Evolutionary conservation across 2,888 invertebrate species (phyloP).

Genomic region (Acronicta aceris): DNA sequence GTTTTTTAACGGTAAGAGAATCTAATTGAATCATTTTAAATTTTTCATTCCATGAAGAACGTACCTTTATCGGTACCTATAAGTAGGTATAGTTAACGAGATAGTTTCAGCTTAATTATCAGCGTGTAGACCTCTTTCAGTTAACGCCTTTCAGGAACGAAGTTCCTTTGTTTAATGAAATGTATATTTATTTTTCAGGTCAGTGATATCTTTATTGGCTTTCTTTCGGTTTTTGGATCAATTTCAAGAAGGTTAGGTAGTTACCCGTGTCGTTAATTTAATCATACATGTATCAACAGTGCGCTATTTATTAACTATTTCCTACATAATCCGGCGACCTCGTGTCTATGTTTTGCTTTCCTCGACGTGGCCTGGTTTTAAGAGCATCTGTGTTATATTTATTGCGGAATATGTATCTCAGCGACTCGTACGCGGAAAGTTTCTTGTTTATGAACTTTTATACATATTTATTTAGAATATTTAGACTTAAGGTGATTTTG

Average conservation of each 20-base stretch:
- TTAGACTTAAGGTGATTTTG: not conserved
- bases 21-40: no score
- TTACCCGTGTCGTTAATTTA: slow-evolving; percentile 14
- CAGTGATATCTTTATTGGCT: slow-evolving; percentile 46
- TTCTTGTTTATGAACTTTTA: slow-evolving; percentile 57
- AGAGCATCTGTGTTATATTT: slow-evolving; percentile 62
- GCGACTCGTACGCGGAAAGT: slow-evolving; percentile 55
- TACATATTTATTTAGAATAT: slow-evolving; percentile 5
- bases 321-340: slow-evolving; percentile 58
- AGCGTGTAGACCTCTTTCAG: no score
- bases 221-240: slow-evolving; percentile 36
- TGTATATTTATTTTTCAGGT: slow-evolving; percentile 46
- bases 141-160: no score
- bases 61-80: no score
- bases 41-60: no score
- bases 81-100: no score
- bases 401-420: slow-evolving; percentile 62
- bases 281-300: slow-evolving; percentile 17
- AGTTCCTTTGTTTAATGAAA: slow-evolving; percentile 51
- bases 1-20: no score
- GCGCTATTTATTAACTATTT: slow-evolving; percentile 1
- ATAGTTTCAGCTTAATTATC: no score
- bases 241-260: slow-evolving; percentile 24
- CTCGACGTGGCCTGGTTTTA: slow-evolving; percentile 67
- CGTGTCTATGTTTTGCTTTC: slow-evolving; percentile 62